Base-by-base conservation (phyloP, 2,113 vertebrate genomes). In the Otus sunia region DNA sequence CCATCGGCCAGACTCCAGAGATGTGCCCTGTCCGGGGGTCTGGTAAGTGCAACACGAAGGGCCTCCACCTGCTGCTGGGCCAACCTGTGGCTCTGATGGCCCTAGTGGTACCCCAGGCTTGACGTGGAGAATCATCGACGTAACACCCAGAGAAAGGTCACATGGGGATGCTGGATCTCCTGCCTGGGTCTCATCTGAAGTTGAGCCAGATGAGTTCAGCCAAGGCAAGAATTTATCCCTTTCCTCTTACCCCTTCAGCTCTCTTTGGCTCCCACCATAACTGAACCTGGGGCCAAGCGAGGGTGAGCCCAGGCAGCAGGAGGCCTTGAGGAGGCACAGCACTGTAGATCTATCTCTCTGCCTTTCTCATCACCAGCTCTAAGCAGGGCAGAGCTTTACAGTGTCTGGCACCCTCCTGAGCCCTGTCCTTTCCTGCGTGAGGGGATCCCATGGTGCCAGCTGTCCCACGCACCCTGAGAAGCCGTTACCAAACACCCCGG, bases 1-100 rank as follows among this genome's bases (percentile, higher is more conserved):
- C 99, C 22, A 45, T 98, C 0, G 98, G 98, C 18, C 98, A 98
- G 94, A 98, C 99, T 32, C 99, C 99, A 1, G 99, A 99, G 96
- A 99, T 99, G 99, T 99, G 99, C 71, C 99, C 99, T 0, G 99
- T 99, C 72, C 97, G 99, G 37, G 99, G 99, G 1, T 99, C 99
- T 3, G 99, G 99, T 99, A 85, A 98, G 99, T 97, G 30, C 18
- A 34, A 17, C 36, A 1, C 21, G 7, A 45, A 22, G n/a, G 29
- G 26, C 19, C 30, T 50, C 49, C 19, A 4, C 55, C 15, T 41
- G 5, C 66, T 49, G 16, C 58, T 29, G 49, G 43, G 11, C 15
- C 49, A 34, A 1, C 43, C 3, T 4, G 2, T 18, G 37, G 41
- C 69, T 23, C 39, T 30, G 21, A 0, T 32, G 41, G 37, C 37